Evolutionary conservation across 2,113 vertebrate genomes (phyloP).

Genomic region (Lepus europaeus): DNA sequence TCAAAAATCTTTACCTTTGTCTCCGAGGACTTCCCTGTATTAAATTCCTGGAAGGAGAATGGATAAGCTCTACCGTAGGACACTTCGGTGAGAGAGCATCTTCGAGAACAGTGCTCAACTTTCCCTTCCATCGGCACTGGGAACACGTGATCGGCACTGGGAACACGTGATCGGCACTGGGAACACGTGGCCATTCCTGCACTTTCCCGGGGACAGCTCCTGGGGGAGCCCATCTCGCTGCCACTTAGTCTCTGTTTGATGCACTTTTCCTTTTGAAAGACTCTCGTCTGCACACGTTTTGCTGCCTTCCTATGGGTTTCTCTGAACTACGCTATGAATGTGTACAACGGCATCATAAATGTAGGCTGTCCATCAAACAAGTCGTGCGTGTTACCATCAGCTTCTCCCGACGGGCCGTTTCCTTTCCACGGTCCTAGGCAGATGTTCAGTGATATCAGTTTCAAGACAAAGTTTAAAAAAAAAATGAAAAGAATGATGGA

Average conservation of each 20-base stretch:
- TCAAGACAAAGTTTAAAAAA: background rate
- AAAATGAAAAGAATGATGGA: background rate
- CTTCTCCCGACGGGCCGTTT: background rate
- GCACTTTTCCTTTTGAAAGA: background rate
- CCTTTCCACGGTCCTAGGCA: background rate
- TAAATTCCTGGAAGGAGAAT: background rate
- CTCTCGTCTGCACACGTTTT: background rate
- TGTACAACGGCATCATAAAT: background rate
- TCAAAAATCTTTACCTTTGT: background rate
- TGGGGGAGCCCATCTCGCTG: background rate
- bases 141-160: too few relatives aligned
- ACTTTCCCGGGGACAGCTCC: too few relatives aligned
- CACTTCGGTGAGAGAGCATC: background rate
- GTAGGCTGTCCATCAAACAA: background rate
- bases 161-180: too few relatives aligned
- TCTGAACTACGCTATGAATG: background rate
- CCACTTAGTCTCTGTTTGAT: background rate
- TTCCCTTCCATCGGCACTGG: background rate
- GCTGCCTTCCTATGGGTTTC: background rate
- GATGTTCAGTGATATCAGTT: background rate
- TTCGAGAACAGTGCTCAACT: background rate
- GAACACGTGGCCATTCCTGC: too few relatives aligned
- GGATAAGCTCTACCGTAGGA: background rate
- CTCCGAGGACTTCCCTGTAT: background rate
- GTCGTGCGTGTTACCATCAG: background rate